phyloP scores from a whole-genome alignment of 2,113 vertebrate genomes.

The Caretta caretta region DNA sequence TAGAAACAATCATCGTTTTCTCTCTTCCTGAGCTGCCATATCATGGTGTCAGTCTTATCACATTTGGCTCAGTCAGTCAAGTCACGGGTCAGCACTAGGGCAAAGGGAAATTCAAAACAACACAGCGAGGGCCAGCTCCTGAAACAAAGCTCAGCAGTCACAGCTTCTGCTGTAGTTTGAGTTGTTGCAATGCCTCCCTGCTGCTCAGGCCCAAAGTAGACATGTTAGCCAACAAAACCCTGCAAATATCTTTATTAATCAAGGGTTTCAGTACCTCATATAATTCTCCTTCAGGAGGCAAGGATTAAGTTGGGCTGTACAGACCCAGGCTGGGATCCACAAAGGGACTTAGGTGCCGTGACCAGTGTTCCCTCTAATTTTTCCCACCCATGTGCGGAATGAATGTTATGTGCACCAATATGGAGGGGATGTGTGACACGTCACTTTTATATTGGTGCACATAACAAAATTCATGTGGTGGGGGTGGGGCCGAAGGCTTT shows the following conservation, averaged over 20 bases:
- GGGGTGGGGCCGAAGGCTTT: too few relatives aligned
- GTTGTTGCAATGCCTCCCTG: neutral
- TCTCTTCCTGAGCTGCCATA: conserved; percentile 60
- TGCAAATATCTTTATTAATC: neutral
- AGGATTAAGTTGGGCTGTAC: neutral
- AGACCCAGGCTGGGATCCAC: neutral
- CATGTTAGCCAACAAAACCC: conserved; percentile 16
- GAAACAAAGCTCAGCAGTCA: neutral
- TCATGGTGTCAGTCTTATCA: conserved; percentile 16
- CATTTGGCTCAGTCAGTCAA: neutral
- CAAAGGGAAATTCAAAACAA: conserved; percentile 37
- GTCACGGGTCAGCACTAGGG: conserved; percentile 57
- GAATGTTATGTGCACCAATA: too few relatives aligned
- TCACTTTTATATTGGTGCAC: too few relatives aligned
- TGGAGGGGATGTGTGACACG: too few relatives aligned
- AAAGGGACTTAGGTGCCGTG: neutral
- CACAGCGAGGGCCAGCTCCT: neutral
- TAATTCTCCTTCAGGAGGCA: conserved; percentile 4
- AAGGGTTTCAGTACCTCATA: neutral
- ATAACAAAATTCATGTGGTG: too few relatives aligned
- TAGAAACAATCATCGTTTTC: conserved; percentile 68
- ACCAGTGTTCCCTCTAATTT: too few relatives aligned
- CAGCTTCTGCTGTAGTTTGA: neutral
- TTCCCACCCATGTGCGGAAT: too few relatives aligned
- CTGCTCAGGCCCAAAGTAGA: neutral